Conservation (phyloP, 2,797 vertebrate species). For the Syncerus caffer region DNA sequence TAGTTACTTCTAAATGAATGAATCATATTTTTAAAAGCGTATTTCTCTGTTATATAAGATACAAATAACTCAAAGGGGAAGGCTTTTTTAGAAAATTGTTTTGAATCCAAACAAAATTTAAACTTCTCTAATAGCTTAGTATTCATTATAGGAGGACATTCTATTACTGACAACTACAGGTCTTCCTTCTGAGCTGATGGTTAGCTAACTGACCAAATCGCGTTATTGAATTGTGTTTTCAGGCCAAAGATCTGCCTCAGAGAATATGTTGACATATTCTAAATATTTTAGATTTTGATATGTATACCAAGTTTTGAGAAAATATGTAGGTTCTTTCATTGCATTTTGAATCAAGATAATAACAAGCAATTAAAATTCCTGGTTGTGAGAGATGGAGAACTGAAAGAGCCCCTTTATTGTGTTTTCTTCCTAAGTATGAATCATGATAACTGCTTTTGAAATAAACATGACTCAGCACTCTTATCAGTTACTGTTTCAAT, state of each 20-base stretch:
- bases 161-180: background rate
- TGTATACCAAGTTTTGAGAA: background rate
- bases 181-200: background rate
- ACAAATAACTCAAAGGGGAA: background rate
- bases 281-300: constrained; percentile 14
- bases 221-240: constrained; percentile 23
- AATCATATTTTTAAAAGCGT: background rate
- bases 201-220: background rate
- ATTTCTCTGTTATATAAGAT: background rate
- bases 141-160: background rate
- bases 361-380: constrained; percentile 54
- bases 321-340: constrained; percentile 1
- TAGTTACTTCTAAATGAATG: background rate
- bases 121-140: background rate
- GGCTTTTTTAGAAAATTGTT: background rate
- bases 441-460: constrained; percentile 60
- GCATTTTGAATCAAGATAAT: constrained; percentile 55
- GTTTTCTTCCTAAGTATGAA: constrained; percentile 54
- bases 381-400: background rate
- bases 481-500: constrained; percentile 36
- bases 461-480: constrained; percentile 56
- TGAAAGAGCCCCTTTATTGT: constrained; percentile 27
- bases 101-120: constrained; percentile 1
- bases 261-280: constrained; percentile 16
- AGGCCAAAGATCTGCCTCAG: background rate